A percentile compares a stretch with the other conserved stretches of the same genome.
phyloP scores from a whole-genome alignment of 2,113 vertebrate genomes.

The Osmerus mordax region DNA sequence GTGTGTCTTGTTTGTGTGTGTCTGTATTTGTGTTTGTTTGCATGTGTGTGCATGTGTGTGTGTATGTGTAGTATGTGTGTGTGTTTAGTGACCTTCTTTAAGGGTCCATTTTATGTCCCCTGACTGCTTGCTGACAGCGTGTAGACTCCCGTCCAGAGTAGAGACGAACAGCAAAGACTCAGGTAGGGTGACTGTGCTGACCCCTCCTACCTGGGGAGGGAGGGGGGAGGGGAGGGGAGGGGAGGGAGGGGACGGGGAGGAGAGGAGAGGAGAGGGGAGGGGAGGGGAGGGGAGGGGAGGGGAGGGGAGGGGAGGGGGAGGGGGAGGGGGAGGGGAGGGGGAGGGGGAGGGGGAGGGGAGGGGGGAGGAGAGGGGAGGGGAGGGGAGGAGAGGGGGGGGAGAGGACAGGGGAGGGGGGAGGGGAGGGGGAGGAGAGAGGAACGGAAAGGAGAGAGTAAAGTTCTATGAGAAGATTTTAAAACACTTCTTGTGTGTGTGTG shows the following conservation, averaged over 20 bases:
- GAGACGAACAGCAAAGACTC: constrained; percentile 89
- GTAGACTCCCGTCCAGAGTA: constrained; percentile 90
- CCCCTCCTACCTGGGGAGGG: constrained; percentile 64
- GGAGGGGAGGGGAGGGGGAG: not conserved
- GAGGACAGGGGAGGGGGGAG: too few relatives aligned
- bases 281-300: too few relatives aligned
- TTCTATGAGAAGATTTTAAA: not conserved
- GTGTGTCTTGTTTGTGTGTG: not conserved
- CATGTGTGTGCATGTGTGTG: not conserved
- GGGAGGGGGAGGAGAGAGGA: not conserved
- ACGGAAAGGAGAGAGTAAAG: not conserved
- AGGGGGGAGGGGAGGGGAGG: too few relatives aligned
- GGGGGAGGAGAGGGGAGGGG: too few relatives aligned
- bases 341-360: too few relatives aligned
- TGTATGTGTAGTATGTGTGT: too few relatives aligned
- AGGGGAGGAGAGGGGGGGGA: too few relatives aligned
- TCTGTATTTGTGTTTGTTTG: not conserved
- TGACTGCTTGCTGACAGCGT: constrained; percentile 86
- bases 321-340: not conserved
- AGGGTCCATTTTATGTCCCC: constrained; percentile 92
- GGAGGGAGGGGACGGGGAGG: too few relatives aligned
- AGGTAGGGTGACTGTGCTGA: constrained; percentile 71
- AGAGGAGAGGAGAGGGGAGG: too few relatives aligned
- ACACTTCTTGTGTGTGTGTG: too few relatives aligned
- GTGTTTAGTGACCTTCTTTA: constrained; percentile 77